A percentile compares a stretch with the other conserved stretches of the same genome.
Evolutionary conservation across 2,797 vertebrate genomes (phyloP).

Genomic region (Coendou prehensilis): DNA sequence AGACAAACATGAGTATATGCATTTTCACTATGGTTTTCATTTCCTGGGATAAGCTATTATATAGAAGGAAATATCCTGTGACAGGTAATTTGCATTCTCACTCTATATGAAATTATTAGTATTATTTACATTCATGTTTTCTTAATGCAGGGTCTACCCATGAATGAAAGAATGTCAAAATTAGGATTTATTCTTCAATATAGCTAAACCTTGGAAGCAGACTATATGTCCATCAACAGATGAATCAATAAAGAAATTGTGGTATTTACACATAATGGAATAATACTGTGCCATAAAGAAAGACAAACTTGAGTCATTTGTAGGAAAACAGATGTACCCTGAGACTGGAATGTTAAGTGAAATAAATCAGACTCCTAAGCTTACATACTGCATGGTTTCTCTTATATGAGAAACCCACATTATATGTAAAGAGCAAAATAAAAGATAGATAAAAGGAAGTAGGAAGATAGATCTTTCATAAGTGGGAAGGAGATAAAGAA

Average conservation of each 20-base stretch:
- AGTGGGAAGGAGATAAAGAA: background rate
- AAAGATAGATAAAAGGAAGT: background rate
- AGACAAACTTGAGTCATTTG: background rate
- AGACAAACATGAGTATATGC: background rate
- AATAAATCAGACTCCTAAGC: background rate
- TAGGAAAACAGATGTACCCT: background rate
- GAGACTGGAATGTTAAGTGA: background rate
- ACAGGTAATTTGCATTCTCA: background rate
- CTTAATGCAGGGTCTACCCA: background rate
- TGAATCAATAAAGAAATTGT: background rate
- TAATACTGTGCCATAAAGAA: background rate
- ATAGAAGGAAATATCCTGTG: background rate
- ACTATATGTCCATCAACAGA: background rate
- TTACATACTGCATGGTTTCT: background rate
- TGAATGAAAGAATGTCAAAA: background rate
- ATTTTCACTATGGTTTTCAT: background rate
- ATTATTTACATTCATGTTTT: background rate
- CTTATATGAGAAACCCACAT: background rate
- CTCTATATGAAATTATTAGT: background rate
- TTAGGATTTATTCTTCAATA: background rate
- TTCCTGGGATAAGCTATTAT: background rate
- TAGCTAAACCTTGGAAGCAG: background rate
- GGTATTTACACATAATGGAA: too few species aligned
- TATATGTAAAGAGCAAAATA: background rate
- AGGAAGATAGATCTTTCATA: background rate